phyloP scores from a whole-genome alignment of 2,888 invertebrate genomes.

The Ceramica pisi region DNA sequence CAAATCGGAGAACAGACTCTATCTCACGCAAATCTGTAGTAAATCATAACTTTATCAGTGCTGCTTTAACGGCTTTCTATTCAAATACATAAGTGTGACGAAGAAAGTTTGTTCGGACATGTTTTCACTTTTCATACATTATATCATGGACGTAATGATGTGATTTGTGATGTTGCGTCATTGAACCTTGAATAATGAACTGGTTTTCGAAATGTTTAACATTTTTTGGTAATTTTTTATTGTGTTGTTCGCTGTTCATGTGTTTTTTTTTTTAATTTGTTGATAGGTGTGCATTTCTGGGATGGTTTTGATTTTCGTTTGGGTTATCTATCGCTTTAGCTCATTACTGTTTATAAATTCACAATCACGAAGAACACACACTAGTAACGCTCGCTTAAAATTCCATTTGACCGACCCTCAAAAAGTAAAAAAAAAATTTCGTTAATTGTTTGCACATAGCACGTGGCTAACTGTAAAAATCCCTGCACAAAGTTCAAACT shows the following conservation, averaged over 20 bases:
- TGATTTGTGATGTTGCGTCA: slow-evolving; percentile 60
- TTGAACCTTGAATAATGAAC: slow-evolving; percentile 53
- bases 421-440: no score
- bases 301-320: neutral
- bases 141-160: slow-evolving; percentile 70
- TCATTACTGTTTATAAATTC: neutral
- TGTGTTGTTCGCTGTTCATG: neutral
- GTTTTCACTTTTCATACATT: slow-evolving; percentile 82
- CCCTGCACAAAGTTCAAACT: neutral
- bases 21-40: slow-evolving; percentile 62
- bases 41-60: slow-evolving; percentile 61
- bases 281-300: neutral
- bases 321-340: neutral
- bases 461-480: neutral
- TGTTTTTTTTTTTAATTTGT: neutral
- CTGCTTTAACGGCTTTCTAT: slow-evolving; percentile 78
- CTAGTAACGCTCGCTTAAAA: neutral
- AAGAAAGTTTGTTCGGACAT: slow-evolving; percentile 77
- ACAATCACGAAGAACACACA: no score
- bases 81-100: slow-evolving; percentile 79
- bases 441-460: neutral
- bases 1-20: slow-evolving; percentile 33
- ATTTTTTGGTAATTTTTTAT: slow-evolving; percentile 3
- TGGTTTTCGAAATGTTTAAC: slow-evolving; percentile 41
- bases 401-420: neutral